Evolutionary conservation across 2,888 invertebrate species (phyloP), one percentile per base, ranked within the genome.

Genomic region (Sepiola atlantica): DNA sequence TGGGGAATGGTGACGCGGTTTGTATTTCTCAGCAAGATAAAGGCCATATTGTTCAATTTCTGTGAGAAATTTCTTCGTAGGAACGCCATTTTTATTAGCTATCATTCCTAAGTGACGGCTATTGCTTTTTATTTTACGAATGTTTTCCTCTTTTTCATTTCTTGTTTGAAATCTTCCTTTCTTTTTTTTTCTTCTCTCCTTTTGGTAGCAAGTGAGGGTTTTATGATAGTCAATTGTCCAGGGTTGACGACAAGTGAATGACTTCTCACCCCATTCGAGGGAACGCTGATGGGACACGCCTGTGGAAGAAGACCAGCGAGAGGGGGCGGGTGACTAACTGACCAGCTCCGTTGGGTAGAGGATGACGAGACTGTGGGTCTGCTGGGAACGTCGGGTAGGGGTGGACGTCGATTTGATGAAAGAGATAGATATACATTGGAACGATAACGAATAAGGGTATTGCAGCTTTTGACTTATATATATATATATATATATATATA

Each of bases 221-320:
- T 61, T 61, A 61, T 61, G 57, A 61, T 61, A 21, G 57, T 21
- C 20, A 61, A 77, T 77, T 77, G 77, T n/a, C n/a, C 16, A 10
- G n/a, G n/a, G 77, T n/a, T n/a, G 77, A 77, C 16, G 77, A 77
- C 77, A 77, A 77, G 77, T 77, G 77, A 77, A n/a, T 77, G 77
- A 16, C n/a, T 77, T n/a, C 10, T 12, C 12, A 28, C 77, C 21
- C 61, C 77, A n/a, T 77, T 77, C 28, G n/a, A n/a, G 14, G 77
- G 77, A 28, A 77, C 45, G 12, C n/a, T 77, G n/a, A n/a, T n/a
- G n/a, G n/a, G 28, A 77, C n/a, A 77, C 77, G 77, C 77, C 77
- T n/a, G 77, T 77, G 10, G 10, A 77, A 77, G n/a, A n/a, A 77
- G n/a, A n/a, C 16, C 8, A 16, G 10, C 28, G 28, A n/a, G n/a